Evolutionary conservation across 2,888 invertebrate genomes (phyloP).

Genomic region (Chymomyza fuscimana): DNA sequence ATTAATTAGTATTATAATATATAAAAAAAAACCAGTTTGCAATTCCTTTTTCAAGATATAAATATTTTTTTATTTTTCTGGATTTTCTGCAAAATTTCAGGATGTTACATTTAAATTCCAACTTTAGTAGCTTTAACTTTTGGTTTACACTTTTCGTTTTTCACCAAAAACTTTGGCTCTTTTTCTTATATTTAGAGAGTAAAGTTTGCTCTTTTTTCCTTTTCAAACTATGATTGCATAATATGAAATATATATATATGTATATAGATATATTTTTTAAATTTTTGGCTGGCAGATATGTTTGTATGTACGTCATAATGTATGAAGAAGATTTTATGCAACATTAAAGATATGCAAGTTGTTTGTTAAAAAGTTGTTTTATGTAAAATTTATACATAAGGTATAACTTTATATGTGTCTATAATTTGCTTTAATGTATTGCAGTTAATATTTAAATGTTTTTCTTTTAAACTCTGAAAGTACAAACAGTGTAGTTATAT

Average conservation of each 20-base stretch:
- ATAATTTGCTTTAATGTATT: neutral
- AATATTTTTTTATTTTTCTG: too few relatives aligned
- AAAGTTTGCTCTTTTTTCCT: neutral
- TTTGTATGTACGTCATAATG: neutral
- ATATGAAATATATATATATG: too few relatives aligned
- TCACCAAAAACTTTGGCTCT: neutral
- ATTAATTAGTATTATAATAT: too few relatives aligned
- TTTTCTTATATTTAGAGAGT: too few relatives aligned
- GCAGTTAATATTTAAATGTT: constrained; percentile 18
- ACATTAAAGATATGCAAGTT: neutral
- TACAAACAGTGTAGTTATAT: constrained; percentile 59
- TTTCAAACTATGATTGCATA: neutral
- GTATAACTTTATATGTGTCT: neutral
- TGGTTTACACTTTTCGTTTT: neutral
- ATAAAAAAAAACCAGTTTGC: too few relatives aligned
- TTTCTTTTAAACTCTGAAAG: constrained; percentile 58
- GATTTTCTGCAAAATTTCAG: too few relatives aligned
- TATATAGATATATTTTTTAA: neutral
- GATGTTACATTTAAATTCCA: too few relatives aligned
- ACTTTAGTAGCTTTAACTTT: too few relatives aligned
- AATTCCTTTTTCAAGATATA: too few relatives aligned
- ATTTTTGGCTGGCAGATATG: constrained; percentile 7
- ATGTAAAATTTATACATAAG: neutral
- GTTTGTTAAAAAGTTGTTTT: neutral
- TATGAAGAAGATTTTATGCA: neutral